Evolutionary conservation across 1,140 invertebrate genomes (phyloP), one percentile per base, ranked within the genome.

Genomic region (Drosophila insularis): DNA sequence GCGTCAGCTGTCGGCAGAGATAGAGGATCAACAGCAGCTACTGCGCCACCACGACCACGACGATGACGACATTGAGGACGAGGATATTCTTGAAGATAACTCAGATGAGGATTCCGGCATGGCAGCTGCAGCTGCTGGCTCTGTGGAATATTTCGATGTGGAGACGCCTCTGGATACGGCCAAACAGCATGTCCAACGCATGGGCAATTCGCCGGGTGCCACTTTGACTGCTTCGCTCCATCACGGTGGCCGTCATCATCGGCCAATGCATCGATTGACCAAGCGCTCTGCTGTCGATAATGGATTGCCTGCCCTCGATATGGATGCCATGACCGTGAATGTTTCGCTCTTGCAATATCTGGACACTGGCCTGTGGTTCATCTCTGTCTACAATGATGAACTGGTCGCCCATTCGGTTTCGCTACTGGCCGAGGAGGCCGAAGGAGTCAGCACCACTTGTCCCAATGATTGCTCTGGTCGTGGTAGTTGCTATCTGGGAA

Each of bases 301-400:
- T 5, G 81, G 82, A 1, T 92, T 92, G 35, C 90, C 91, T 0
- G 81, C 89, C 0, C 71, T 92, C n/a, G 92, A 93, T 63, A 92
- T 93, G 71, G 94, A 95, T 46, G 94, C 95, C 68, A 95, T 96
- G 94, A 93, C 95, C 91, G 95, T 96, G 21, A 97, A 97, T 91
- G 96, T 97, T 11, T 97, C 96, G 62, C 93, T 98, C 64, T 92
- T 97, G 50, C 96, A 98, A 90, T 97, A 97, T 92, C 93, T 99
- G 70, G 97, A 98, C 90, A 96, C 96, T 11, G 98, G 98, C 5
- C 94, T 96, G 65, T 99, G 98, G 98, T 99, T 98, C 93, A 94
- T 99, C 35, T 97, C 97, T 4, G 94, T 99, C 66, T 99, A 98
- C 92, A 99, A 99, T 92, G 98, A 99, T 91, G 97, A 97, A 89